Conservation (phyloP, 1,140 invertebrate species). For the silkworm (Bombyx mori) region DNA sequence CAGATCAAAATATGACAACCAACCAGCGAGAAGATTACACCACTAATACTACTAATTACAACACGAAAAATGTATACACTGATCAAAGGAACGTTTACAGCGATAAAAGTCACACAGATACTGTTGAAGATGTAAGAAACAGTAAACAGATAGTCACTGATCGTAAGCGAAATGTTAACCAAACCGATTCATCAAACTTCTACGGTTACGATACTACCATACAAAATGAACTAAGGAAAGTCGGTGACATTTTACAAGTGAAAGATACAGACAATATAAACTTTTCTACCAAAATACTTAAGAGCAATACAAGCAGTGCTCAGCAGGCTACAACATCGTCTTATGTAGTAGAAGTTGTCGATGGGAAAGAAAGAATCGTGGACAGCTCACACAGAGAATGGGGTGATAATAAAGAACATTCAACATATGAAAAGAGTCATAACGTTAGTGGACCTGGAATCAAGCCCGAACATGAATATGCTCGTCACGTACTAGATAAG, state of each 20-base stretch:
- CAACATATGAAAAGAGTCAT: constrained; percentile 66
- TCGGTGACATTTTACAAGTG: constrained; percentile 55
- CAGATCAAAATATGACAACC: not conserved
- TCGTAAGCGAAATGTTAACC: constrained; percentile 33
- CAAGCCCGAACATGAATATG: constrained; percentile 69
- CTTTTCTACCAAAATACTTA: constrained; percentile 59
- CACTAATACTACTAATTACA: too few species aligned
- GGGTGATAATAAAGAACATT: constrained; percentile 66
- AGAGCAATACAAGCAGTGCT: constrained; percentile 62
- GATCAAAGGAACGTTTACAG: constrained; percentile 3
- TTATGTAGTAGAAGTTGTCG: constrained; percentile 72
- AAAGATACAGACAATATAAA: constrained; percentile 46
- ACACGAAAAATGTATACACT: not conserved
- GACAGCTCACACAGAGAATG: constrained; percentile 72
- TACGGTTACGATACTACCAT: constrained; percentile 58
- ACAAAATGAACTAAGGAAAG: constrained; percentile 53
- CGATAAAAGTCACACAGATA: constrained; percentile 9
- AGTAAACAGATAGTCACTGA: constrained; percentile 17
- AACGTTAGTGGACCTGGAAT: constrained; percentile 65
- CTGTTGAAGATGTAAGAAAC: constrained; percentile 20
- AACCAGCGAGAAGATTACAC: constrained; percentile 1
- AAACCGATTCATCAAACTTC: constrained; percentile 61
- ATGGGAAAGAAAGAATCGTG: constrained; percentile 72
- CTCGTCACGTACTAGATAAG: constrained; percentile 67
- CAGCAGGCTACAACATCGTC: constrained; percentile 69